Percentiles rank a stretch among this genome's conserved stretches.
Conservation (phyloP, 2,888 invertebrate genomes). For the Thymelicus lineola region DNA sequence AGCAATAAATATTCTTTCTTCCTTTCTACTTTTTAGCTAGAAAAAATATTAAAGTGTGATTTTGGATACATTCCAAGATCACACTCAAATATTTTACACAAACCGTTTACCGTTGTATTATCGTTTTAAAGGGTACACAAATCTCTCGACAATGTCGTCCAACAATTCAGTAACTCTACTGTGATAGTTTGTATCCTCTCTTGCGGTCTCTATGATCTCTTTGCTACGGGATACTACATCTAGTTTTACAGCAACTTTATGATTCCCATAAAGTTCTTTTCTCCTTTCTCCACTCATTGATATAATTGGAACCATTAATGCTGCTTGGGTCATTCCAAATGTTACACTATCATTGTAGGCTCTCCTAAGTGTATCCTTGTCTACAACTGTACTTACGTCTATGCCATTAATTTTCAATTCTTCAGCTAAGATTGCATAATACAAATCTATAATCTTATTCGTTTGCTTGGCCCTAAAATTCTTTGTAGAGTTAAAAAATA, state of each 20-base stretch:
- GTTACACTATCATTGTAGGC: slow-evolving; percentile 63
- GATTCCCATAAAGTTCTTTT: slow-evolving; percentile 59
- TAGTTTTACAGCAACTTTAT: slow-evolving; percentile 52
- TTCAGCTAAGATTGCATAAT: slow-evolving; percentile 76
- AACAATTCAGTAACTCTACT: slow-evolving; percentile 80
- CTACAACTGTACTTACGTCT: slow-evolving; percentile 54
- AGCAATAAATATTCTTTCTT: no score
- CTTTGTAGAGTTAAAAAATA: slow-evolving; percentile 83
- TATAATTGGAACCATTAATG: slow-evolving; percentile 67
- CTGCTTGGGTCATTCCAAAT: slow-evolving; percentile 71
- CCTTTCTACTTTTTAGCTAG: no score
- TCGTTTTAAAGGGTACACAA: slow-evolving; percentile 38
- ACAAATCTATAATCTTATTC: slow-evolving; percentile 76
- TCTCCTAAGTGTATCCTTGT: slow-evolving; percentile 51
- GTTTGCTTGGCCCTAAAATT: slow-evolving; percentile 72
- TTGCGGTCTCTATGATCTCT: slow-evolving; percentile 63
- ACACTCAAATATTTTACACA: no score
- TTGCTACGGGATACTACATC: slow-evolving; percentile 63
- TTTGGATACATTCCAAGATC: no score
- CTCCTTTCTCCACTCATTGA: slow-evolving; percentile 57
- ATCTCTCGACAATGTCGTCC: slow-evolving; percentile 83
- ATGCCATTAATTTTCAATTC: slow-evolving; percentile 66
- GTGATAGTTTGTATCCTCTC: slow-evolving; percentile 60
- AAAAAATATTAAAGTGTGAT: no score
- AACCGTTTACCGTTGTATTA: no score